Percentiles rank a stretch among this genome's conserved stretches.
These are phyloP conservation scores for Lagopus leucura DNA, from an alignment of 2,113 vertebrate species.

Conservation along the genomic window DNA sequence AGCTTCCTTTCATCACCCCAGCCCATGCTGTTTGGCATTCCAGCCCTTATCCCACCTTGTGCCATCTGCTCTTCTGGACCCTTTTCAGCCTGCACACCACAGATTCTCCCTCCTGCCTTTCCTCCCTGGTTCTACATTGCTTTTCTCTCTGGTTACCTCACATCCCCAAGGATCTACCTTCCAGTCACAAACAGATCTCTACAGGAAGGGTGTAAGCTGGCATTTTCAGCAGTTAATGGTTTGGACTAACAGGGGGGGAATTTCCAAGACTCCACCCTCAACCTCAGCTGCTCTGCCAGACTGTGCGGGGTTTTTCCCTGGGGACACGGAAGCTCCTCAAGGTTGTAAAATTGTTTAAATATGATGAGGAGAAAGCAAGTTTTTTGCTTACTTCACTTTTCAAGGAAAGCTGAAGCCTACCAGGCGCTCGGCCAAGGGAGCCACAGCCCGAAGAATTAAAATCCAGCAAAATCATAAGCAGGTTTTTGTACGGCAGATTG, in stretches of 20 bases:
- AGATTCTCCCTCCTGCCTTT: not conserved
- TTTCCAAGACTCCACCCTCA: not conserved
- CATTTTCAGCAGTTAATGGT: not conserved
- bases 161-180: not conserved
- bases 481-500: not conserved
- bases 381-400: not conserved
- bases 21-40: not conserved
- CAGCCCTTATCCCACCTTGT: not conserved
- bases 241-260: not conserved
- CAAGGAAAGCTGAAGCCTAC: not conserved
- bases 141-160: not conserved
- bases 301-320: not conserved
- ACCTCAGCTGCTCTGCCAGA: not conserved
- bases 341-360: not conserved
- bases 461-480: not conserved
- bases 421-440: not conserved
- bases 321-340: not conserved
- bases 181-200: not conserved
- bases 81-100: not conserved
- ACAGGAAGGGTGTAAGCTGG: not conserved
- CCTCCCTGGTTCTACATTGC: not conserved
- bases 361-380: not conserved
- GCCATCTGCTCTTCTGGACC: not conserved
- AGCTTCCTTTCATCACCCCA: not conserved
- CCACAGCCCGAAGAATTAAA: conserved; percentile 13